Evolutionary conservation across 2,888 invertebrate genomes (phyloP).

Genomic region (Andricus curvator): DNA sequence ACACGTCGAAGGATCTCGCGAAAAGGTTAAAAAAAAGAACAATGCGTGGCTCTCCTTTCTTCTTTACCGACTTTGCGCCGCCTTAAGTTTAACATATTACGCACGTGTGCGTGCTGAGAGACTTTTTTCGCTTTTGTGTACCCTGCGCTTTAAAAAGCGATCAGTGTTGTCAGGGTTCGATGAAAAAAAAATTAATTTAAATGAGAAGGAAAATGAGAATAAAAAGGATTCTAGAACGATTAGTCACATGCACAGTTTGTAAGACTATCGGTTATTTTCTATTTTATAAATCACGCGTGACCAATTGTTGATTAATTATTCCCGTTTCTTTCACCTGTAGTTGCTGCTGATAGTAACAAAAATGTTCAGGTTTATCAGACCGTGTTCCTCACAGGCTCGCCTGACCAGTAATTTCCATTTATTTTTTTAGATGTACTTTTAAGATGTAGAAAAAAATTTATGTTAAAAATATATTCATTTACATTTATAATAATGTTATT

Average conservation of each 20-base stretch:
- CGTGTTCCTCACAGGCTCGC: background rate
- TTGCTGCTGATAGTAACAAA: background rate
- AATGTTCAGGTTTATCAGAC: background rate
- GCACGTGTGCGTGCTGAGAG: constrained; percentile 16
- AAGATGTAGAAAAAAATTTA: too few species aligned
- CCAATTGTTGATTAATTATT: constrained; percentile 63
- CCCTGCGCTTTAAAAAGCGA: constrained; percentile 1
- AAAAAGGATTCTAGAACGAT: constrained; percentile 19
- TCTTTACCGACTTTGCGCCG: constrained; percentile 32
- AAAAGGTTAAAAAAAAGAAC: background rate
- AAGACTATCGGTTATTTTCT: constrained; percentile 15
- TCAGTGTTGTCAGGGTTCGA: constrained; percentile 1
- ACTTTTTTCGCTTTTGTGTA: constrained; percentile 21
- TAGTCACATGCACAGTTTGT: constrained; percentile 22
- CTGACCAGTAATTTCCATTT: background rate
- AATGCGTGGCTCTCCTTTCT: background rate
- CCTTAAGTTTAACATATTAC: constrained; percentile 28
- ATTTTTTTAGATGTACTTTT: too few species aligned
- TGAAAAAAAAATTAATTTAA: constrained; percentile 11
- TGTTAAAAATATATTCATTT: too few species aligned
- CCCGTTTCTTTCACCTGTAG: background rate
- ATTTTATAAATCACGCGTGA: constrained; percentile 58
- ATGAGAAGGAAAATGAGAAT: background rate
- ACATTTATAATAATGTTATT: too few species aligned
- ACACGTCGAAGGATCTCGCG: background rate